Percentiles rank a stretch among this genome's conserved stretches.
Evolutionary conservation across 2,113 vertebrate genomes (phyloP).

Genomic region (Trichomycterus rosablanca): DNA sequence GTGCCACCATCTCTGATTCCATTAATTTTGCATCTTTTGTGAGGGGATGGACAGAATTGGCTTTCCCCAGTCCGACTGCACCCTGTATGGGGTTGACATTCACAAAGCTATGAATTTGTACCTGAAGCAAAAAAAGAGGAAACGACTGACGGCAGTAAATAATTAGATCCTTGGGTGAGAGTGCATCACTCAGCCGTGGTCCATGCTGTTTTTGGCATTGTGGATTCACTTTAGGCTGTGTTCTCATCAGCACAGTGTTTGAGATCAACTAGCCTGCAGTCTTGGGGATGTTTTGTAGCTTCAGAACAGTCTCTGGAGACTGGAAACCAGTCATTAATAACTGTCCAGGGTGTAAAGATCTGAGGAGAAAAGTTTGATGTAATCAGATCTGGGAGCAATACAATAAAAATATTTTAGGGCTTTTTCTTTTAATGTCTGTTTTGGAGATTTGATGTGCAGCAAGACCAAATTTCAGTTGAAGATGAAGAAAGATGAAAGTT

Average conservation of each 20-base stretch:
- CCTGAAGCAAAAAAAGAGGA: slow-evolving; percentile 49
- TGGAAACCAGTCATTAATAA: slow-evolving; percentile 55
- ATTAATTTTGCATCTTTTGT: no score
- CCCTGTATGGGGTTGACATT: slow-evolving; percentile 17
- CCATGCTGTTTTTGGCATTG: slow-evolving; percentile 48
- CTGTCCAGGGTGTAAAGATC: slow-evolving; percentile 56
- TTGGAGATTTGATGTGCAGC: slow-evolving; percentile 26
- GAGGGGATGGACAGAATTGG: not conserved
- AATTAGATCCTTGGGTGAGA: slow-evolving; percentile 68
- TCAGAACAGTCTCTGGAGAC: slow-evolving; percentile 53
- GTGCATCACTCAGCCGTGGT: slow-evolving; percentile 47
- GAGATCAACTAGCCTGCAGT: slow-evolving; percentile 42
- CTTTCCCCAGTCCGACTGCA: slow-evolving; percentile 21
- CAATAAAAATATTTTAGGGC: slow-evolving; percentile 3
- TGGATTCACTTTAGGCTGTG: slow-evolving; percentile 54
- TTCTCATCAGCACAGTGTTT: slow-evolving; percentile 50
- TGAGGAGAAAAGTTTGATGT: slow-evolving; percentile 55
- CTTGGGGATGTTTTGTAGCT: slow-evolving; percentile 61
- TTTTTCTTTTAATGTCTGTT: slow-evolving; percentile 33
- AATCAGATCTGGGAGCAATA: slow-evolving; percentile 28
- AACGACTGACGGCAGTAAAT: slow-evolving; percentile 55
- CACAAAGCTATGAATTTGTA: slow-evolving; percentile 36
- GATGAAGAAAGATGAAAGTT: slow-evolving; percentile 36
- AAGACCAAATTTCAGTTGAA: slow-evolving; percentile 37
- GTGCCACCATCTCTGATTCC: no score